Percentiles rank a stretch among this genome's conserved stretches.
These are phyloP conservation scores for Harpagus bidentatus DNA, from an alignment of 2,113 vertebrate species.

Conservation along the genomic window DNA sequence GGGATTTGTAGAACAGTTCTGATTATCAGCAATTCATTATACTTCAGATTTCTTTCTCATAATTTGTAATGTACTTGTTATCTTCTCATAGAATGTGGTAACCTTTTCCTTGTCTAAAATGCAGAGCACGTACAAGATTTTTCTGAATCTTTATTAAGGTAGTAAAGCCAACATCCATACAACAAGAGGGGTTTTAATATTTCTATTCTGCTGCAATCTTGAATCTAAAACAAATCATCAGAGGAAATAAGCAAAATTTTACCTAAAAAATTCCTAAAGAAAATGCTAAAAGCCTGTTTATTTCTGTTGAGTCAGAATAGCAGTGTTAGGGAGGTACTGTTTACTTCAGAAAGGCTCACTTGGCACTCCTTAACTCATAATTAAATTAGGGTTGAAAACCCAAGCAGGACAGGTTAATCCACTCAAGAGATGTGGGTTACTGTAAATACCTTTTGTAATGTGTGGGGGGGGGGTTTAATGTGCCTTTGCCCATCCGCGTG, in stretches of 20 bases:
- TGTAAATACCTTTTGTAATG: neutral
- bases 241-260: neutral
- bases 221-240: neutral
- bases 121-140: neutral
- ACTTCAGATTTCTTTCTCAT: neutral
- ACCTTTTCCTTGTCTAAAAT: neutral
- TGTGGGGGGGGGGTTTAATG: fast-evolving
- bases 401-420: neutral
- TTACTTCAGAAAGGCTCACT: neutral
- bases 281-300: neutral
- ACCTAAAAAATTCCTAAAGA: neutral
- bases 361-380: neutral
- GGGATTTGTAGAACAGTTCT: neutral
- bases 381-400: neutral
- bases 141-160: neutral
- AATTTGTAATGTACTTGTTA: neutral
- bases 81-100: neutral
- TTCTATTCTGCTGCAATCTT: neutral
- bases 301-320: neutral
- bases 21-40: neutral
- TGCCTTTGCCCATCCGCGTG: neutral
- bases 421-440: neutral
- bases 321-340: neutral
- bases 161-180: neutral
- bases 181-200: neutral